These are phyloP conservation scores for Macrochelys suwanniensis DNA, from an alignment of 2,797 vertebrate species.

Conservation along the genomic window DNA sequence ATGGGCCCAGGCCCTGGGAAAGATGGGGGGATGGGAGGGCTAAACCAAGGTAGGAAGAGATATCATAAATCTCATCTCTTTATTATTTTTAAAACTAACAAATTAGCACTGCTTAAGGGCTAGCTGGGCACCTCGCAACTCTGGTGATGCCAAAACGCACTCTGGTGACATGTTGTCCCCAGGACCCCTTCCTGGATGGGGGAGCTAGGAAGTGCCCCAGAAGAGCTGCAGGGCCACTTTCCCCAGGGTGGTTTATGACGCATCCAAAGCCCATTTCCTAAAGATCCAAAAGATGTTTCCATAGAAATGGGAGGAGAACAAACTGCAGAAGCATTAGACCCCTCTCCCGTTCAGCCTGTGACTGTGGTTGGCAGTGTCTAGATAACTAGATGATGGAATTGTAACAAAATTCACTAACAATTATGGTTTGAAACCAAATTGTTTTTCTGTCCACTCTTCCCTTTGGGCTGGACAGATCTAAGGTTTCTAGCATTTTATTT, in stretches of 20 bases:
- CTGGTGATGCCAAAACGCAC: neutral
- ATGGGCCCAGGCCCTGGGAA: neutral
- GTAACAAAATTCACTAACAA: neutral
- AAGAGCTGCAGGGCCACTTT: neutral
- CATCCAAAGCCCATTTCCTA: neutral
- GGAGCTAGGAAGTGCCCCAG: neutral
- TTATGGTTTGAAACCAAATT: rapidly evolving
- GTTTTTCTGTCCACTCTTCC: neutral
- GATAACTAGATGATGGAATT: neutral
- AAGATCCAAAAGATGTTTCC: slow-evolving; percentile 26
- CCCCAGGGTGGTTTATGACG: neutral
- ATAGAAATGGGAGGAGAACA: slow-evolving; percentile 56
- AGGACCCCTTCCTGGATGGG: slow-evolving; percentile 6
- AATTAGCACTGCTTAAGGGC: neutral
- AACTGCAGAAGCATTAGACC: neutral
- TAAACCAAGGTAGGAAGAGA: neutral
- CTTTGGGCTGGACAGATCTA: rapidly evolving
- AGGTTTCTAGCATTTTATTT: neutral
- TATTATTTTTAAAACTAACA: neutral
- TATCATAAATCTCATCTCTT: neutral
- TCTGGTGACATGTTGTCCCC: neutral
- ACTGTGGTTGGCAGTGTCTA: neutral
- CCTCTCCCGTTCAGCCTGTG: neutral
- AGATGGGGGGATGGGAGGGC: neutral
- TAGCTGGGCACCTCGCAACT: neutral